These are phyloP conservation scores for Serinus canaria DNA, from an alignment of 2,113 vertebrate species.

Conservation along the genomic window DNA sequence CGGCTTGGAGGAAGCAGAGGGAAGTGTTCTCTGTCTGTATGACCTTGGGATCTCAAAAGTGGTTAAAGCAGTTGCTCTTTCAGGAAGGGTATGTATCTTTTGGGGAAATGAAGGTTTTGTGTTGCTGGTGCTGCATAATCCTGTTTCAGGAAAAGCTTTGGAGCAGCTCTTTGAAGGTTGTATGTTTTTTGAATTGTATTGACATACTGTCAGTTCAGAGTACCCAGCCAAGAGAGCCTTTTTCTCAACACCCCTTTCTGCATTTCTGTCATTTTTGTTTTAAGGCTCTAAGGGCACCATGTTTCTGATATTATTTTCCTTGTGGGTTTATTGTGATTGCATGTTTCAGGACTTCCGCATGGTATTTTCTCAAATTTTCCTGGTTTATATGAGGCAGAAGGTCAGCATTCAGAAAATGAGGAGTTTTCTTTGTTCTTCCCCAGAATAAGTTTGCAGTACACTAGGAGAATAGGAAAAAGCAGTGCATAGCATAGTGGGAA, in stretches of 20 bases:
- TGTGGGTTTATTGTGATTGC: neutral
- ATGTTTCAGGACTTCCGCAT: neutral
- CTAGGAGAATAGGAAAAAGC: neutral
- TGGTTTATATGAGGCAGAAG: neutral
- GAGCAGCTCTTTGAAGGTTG: too few species aligned
- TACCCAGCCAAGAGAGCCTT: too few species aligned
- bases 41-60: constrained; percentile 89
- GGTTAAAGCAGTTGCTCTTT: constrained; percentile 91
- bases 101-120: neutral
- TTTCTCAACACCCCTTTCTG: too few species aligned
- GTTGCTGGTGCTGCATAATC: neutral
- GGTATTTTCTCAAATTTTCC: neutral
- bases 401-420: neutral
- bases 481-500: neutral
- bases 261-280: too few species aligned
- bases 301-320: too few species aligned
- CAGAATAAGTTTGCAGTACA: neutral
- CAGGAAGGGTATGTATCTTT: constrained; percentile 83
- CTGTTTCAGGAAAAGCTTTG: neutral
- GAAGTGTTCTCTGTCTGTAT: constrained; percentile 92
- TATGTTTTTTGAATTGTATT: too few species aligned
- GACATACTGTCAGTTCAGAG: neutral
- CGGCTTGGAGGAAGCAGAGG: constrained; percentile 87
- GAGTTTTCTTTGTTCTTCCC: neutral
- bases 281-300: too few species aligned